Conservation (phyloP, 2,888 invertebrate genomes). For the Theretra japonica region DNA sequence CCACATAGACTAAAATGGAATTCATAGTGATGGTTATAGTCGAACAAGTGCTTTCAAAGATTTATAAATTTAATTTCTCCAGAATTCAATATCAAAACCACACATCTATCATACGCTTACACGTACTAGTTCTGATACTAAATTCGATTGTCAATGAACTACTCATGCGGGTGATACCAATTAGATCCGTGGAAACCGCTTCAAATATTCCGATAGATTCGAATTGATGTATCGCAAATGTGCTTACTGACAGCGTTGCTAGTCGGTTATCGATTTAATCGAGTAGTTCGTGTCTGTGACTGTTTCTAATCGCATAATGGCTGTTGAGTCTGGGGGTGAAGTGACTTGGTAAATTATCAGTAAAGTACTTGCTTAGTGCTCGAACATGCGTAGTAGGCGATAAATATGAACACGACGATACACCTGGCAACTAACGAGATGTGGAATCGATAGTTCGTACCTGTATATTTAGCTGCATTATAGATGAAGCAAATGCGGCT, state of each 20-base stretch:
- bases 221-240: slow-evolving; percentile 1
- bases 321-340: neutral
- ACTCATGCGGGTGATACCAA: slow-evolving; percentile 13
- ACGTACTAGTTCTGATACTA: neutral
- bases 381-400: neutral
- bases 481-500: too few species aligned
- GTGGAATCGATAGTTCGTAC: too few species aligned
- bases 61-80: neutral
- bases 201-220: slow-evolving; percentile 1
- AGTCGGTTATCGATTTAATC: slow-evolving; percentile 9
- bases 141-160: slow-evolving; percentile 18
- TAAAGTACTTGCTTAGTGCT: neutral
- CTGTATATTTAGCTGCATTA: too few species aligned
- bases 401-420: neutral
- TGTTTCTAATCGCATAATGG: slow-evolving; percentile 12
- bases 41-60: too few species aligned
- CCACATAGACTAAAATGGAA: too few species aligned
- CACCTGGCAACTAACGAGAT: neutral
- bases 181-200: slow-evolving; percentile 13
- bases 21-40: too few species aligned
- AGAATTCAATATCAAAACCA: neutral
- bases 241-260: slow-evolving; percentile 16
- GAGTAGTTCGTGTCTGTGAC: slow-evolving; percentile 7
- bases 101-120: neutral
- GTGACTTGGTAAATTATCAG: slow-evolving; percentile 4